Percentiles rank a stretch among this genome's conserved stretches.
These are phyloP conservation scores for Crambe crambe DNA, from an alignment of 37 sponge, comb jelly and placozoan species.

Conservation along the genomic window DNA sequence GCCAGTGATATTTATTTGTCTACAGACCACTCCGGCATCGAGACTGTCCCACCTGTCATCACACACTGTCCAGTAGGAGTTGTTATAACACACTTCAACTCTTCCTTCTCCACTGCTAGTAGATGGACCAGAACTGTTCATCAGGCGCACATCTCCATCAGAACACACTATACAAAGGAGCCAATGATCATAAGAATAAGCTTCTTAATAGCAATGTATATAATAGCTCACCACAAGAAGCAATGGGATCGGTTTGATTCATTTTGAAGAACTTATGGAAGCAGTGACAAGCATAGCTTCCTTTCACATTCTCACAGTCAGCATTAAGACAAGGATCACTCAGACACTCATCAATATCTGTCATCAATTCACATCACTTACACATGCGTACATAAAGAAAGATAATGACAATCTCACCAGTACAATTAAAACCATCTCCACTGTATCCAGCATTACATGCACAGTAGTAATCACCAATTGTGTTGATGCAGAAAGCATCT, in stretches of 20 bases:
- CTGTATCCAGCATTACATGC: too few species aligned
- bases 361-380: too few species aligned
- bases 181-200: too few species aligned
- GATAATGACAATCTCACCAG: too few species aligned
- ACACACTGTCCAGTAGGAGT: constrained; percentile 27
- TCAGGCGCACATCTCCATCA: constrained; percentile 20
- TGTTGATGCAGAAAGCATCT: too few species aligned
- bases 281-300: constrained; percentile 26
- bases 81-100: constrained; percentile 17
- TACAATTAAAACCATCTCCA: too few species aligned
- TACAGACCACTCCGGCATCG: constrained; percentile 37
- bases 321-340: constrained; percentile 13
- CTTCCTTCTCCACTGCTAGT: constrained; percentile 12
- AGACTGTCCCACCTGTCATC: constrained; percentile 24
- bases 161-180: constrained; percentile 6
- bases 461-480: too few species aligned
- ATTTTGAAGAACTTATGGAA: not conserved
- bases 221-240: too few species aligned
- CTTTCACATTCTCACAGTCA: constrained; percentile 18
- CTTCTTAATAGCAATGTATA: too few species aligned
- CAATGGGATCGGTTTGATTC: not conserved
- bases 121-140: constrained; percentile 1
- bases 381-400: too few species aligned
- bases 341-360: not conserved
- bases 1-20: too few species aligned